A percentile compares a stretch with the other conserved stretches of the same genome.
Conservation (phyloP, 2,888 invertebrate species). For the Idaea biselata region DNA sequence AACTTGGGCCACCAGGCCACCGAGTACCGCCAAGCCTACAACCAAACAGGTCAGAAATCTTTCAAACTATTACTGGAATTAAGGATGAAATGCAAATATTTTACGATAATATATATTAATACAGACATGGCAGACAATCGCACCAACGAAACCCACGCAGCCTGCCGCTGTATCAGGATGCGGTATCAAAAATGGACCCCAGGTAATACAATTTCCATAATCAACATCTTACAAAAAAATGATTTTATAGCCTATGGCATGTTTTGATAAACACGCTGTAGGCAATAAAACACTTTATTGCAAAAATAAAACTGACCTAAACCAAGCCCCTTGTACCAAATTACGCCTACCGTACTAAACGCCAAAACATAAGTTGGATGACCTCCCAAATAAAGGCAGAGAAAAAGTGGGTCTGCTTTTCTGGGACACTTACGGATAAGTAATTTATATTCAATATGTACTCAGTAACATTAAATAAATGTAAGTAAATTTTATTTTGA, state of each 20-base stretch:
- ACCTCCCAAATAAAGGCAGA: conserved; percentile 22
- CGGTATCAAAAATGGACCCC: conserved; percentile 89
- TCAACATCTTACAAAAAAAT: background rate
- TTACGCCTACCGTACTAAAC: conserved; percentile 27
- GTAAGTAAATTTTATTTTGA: background rate
- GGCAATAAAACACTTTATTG: conserved; percentile 5
- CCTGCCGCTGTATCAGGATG: conserved; percentile 72
- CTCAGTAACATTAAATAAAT: background rate
- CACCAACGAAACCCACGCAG: conserved; percentile 54
- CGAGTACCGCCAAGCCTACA: conserved; percentile 68
- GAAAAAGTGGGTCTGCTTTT: conserved; percentile 22
- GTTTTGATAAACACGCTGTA: background rate
- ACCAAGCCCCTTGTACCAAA: conserved; percentile 15
- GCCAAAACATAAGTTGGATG: conserved; percentile 25
- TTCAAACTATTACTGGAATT: background rate
- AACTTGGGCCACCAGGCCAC: conserved; percentile 82
- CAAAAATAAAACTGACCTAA: conserved; percentile 15
- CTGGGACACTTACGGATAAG: conserved; percentile 12
- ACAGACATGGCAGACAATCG: conserved; percentile 76
- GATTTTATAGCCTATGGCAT: background rate
- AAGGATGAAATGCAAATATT: background rate
- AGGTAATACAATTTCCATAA: conserved; percentile 49
- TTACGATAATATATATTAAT: conserved; percentile 12
- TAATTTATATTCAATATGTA: background rate
- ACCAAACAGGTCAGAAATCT: conserved; percentile 50